phyloP scores from a whole-genome alignment of 2,797 vertebrate species.

The Enteromius trimaculatus region DNA sequence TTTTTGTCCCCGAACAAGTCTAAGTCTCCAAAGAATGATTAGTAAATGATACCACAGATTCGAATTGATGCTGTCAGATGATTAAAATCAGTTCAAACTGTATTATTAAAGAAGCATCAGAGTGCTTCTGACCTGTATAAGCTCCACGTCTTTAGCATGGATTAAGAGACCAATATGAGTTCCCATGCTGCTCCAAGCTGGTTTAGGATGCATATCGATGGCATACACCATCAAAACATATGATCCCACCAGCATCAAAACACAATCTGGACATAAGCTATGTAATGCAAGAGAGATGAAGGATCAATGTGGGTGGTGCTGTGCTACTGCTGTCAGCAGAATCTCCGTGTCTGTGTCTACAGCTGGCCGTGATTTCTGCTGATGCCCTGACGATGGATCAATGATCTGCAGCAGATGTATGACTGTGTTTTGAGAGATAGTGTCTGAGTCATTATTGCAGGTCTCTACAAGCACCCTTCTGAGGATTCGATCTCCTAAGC shows the following conservation, averaged over 20 bases:
- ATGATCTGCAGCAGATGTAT: constrained; percentile 38
- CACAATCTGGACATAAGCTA: constrained; percentile 13
- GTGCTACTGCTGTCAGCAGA: constrained; percentile 25
- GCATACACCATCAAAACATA: background rate
- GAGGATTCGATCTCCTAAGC: constrained; percentile 3
- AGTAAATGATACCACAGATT: background rate
- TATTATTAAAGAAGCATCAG: background rate
- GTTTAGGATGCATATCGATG: background rate
- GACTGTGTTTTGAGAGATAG: constrained; percentile 12
- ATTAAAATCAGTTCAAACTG: background rate
- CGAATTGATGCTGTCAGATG: background rate
- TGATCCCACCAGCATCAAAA: background rate
- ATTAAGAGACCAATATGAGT: background rate
- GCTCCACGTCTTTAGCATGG: background rate
- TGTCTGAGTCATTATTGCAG: background rate
- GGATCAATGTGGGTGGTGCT: constrained; percentile 15
- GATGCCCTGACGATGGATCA: constrained; percentile 34
- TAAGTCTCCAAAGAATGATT: background rate
- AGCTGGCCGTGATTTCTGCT: constrained; percentile 34
- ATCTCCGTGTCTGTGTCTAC: constrained; percentile 6
- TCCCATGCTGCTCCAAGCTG: background rate
- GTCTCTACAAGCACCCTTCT: background rate
- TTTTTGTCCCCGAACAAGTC: background rate
- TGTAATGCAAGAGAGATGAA: background rate
- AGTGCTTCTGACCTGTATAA: background rate